Evolutionary conservation across 2,797 vertebrate genomes (phyloP), one percentile per base, ranked within the genome.

Genomic region (Cossypha niveicapilla): DNA sequence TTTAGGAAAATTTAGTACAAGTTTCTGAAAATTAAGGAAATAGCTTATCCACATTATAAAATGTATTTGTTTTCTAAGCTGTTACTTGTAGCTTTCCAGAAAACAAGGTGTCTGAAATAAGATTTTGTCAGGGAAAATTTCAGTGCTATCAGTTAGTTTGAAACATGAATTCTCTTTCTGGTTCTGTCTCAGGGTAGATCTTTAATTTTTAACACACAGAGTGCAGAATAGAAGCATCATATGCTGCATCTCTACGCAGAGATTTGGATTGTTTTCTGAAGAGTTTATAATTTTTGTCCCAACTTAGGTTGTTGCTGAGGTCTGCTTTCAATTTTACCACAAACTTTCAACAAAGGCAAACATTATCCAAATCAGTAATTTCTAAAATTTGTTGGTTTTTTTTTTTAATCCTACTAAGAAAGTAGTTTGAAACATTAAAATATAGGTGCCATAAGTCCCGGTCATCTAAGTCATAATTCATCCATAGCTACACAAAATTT

Each of bases 11-110:
- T 73, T 87, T 86, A 68, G 66, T 72, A 76, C 12, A 63, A 22
- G 34, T 85, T 73, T 44, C 60, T 90, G 78, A 62, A 92, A 94
- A 88, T 78, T 77, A 92, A 70, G 61, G 54, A 71, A 92, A 39
- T 48, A 77, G 74, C 23, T 91, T 54, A 35, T 1, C 23, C 23
- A 56, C 5, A 1, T 56, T 39, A 48, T 35, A 65, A 86, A 78
- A 48, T 13, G 3, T 30, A 47, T 15, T 42, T 48, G 16, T 50
- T 54, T 87, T 73, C 35, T 30, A 51, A 47, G 23, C 18, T 45
- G 25, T 72, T 88, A 35, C 34, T 77, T 74, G 18, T 30, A 82
- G 28, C 27, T 92, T 88, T 78, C 27, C 47, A 75, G 48, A 65
- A 92, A 89, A 35, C 37, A 45, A 50, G 13, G 23, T 41, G 34